Base-by-base conservation (phyloP, 2,888 invertebrate genomes). In the Choreutis nemorana region DNA sequence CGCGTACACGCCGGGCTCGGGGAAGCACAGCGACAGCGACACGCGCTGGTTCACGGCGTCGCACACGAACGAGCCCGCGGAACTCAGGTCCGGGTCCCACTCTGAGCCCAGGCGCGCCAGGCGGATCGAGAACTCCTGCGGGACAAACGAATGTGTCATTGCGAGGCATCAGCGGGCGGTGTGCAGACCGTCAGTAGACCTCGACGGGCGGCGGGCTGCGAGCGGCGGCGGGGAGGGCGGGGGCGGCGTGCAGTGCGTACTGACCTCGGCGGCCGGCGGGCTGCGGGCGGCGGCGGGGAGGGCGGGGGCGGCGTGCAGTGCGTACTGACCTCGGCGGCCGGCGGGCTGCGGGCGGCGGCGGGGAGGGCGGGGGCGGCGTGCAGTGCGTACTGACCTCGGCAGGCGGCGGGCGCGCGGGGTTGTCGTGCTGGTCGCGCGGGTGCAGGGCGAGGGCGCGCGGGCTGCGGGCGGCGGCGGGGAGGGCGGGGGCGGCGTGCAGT, bases 401-500 rank as follows among this genome's bases (percentile, higher is more conserved):
- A 18, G 5, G 65, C 18, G 16, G 24, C 18, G 30, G 30, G 9
- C 31, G 58, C 41, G 72, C 68, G 26, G 71, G 62, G 58, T 96
- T 96, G 55, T 92, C 91, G 67, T 89, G 94, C 59, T 90, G 89
- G 75, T 96, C 96, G 34, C 94, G 81, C n/a, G 95, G 94, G 57
- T 94, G 94, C 51, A 96, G 86, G 58, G 87, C 87, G 59, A 96
- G 82, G 30, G 85, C 75, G 50, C 91, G 89, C 15, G 89, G 83
- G 22, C 87, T 81, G 33, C 86, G 88, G 13, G 88, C 88, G 28
- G 42, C 41, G 64, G n/a, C n/a, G n/a, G n/a, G n/a, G n/a, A n/a
- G n/a, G n/a, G n/a, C 86, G 30, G 3, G 12, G 10, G 11, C 2
- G 7, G 1, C n/a, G 14, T 8, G 3, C 25, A 7, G 3, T 6